Conservation (phyloP, 2,797 vertebrate species). For the Gallinago solitaria region DNA sequence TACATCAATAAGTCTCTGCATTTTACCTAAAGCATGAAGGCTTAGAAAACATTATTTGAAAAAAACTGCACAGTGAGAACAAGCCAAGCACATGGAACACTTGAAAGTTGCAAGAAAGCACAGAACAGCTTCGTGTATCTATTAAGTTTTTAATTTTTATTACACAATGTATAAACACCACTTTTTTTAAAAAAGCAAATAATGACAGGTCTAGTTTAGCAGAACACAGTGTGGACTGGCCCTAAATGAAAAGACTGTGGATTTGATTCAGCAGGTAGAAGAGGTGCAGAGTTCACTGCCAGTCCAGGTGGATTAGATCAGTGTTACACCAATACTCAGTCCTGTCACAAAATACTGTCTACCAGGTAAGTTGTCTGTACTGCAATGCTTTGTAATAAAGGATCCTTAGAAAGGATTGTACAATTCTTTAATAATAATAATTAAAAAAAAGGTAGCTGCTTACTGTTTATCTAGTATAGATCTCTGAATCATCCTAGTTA, state of each 20-base stretch:
- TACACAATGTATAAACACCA: slow-evolving; percentile 54
- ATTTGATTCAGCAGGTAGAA: not conserved
- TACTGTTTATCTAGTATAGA: not conserved
- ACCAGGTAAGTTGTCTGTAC: not conserved
- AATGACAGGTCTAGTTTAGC: slow-evolving; percentile 26
- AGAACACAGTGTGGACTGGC: slow-evolving; percentile 15
- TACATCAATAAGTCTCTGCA: not conserved
- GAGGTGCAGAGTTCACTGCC: not conserved
- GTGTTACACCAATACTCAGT: not conserved
- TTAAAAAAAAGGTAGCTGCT: not conserved
- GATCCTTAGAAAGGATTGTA: not conserved
- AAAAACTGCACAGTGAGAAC: not conserved
- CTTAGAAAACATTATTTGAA: not conserved
- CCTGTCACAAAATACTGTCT: not conserved
- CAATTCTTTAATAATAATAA: not conserved
- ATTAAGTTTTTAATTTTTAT: slow-evolving; percentile 51
- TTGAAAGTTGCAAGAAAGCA: not conserved
- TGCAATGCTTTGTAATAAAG: not conserved
- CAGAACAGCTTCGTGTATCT: not conserved
- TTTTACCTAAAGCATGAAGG: not conserved
- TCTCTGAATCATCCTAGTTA: not conserved
- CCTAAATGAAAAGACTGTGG: not conserved
- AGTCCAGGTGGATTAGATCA: not conserved
- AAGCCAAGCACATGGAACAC: not conserved
- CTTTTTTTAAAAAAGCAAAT: not conserved